phyloP scores from a whole-genome alignment of 2,888 invertebrate species.

The Dendrolimus pini region DNA sequence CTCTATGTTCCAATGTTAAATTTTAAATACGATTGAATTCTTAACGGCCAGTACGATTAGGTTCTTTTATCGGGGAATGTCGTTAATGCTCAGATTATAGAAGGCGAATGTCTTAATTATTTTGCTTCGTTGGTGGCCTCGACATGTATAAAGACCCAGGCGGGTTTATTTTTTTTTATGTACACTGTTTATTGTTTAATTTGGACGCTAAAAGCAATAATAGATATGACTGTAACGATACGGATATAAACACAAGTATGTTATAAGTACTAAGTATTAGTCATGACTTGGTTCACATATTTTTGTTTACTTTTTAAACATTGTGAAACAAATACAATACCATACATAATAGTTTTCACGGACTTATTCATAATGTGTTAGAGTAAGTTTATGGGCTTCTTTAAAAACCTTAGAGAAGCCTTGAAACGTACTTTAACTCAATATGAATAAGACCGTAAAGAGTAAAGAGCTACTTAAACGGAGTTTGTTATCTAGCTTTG shows the following conservation, averaged over 20 bases:
- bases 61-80: constrained; percentile 10
- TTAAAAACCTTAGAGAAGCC: too few relatives aligned
- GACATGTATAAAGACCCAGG: not conserved
- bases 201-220: not conserved
- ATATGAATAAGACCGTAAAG: too few relatives aligned
- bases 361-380: too few relatives aligned
- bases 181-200: constrained; percentile 1
- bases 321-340: too few relatives aligned
- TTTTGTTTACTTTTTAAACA: constrained; percentile 4
- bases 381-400: too few relatives aligned
- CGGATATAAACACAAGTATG: too few relatives aligned
- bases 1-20: not conserved
- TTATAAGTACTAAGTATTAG: too few relatives aligned
- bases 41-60: not conserved
- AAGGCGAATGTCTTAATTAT: constrained; percentile 60
- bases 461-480: too few relatives aligned
- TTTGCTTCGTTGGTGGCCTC: constrained; percentile 51
- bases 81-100: constrained; percentile 42
- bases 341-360: too few relatives aligned
- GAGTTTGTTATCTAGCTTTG: too few relatives aligned
- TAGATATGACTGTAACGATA: too few relatives aligned
- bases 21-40: not conserved
- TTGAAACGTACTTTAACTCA: too few relatives aligned
- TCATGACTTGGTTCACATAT: not conserved
- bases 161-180: not conserved